These are phyloP conservation scores for Halyomorpha halys DNA, from an alignment of 1,140 invertebrate species.

Conservation along the genomic window DNA sequence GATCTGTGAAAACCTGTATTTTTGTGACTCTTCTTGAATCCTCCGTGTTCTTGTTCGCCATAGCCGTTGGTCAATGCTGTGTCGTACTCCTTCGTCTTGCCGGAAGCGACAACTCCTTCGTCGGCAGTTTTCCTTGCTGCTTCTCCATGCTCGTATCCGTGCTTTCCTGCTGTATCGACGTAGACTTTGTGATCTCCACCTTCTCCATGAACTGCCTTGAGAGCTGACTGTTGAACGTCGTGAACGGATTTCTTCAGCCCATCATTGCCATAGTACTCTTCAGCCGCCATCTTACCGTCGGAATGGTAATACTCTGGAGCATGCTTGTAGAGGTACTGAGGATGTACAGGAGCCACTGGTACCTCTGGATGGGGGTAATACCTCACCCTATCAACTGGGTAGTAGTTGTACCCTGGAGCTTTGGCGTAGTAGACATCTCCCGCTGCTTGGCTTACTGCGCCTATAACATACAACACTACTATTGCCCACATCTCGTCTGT, in stretches of 20 bases:
- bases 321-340: not conserved
- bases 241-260: no score
- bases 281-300: not conserved
- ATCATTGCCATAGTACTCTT: no score
- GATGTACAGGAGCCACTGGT: not conserved
- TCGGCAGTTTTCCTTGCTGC: not conserved
- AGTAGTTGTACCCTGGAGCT: not conserved
- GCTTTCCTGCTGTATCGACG: no score
- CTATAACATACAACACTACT: not conserved
- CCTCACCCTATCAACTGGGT: not conserved
- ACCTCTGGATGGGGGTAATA: not conserved
- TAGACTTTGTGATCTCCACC: no score
- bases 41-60: slow-evolving; percentile 11
- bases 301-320: not conserved
- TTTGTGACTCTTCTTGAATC: slow-evolving; percentile 55
- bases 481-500: no score
- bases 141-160: not conserved
- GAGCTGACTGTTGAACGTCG: no score
- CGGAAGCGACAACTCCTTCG: not conserved
- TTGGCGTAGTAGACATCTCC: not conserved
- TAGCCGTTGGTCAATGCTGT: slow-evolving; percentile 11
- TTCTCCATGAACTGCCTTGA: no score
- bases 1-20: slow-evolving; percentile 59
- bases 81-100: not conserved
- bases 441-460: not conserved